phyloP scores from a whole-genome alignment of 1,140 invertebrate species.

The Drosophila triauraria region DNA sequence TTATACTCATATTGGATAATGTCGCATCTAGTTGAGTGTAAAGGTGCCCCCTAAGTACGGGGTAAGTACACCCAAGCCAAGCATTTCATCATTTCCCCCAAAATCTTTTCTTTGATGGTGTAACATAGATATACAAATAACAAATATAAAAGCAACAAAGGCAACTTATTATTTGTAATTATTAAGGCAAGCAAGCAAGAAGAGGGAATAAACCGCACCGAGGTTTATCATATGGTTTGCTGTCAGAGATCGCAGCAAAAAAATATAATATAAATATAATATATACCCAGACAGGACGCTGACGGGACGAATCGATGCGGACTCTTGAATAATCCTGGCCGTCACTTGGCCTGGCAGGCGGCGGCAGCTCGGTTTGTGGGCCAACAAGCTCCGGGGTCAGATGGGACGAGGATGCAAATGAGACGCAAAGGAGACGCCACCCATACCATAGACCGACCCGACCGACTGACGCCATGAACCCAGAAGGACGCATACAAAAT shows the following conservation, averaged over 20 bases:
- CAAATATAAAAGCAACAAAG: slow-evolving; percentile 28
- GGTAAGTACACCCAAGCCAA: slow-evolving; percentile 28
- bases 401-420: slow-evolving; percentile 8
- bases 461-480: slow-evolving; percentile 51
- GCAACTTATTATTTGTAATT: slow-evolving; percentile 19
- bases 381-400: slow-evolving; percentile 20
- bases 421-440: not conserved
- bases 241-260: slow-evolving; percentile 5
- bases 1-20: slow-evolving; percentile 17
- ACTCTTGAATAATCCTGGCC: slow-evolving; percentile 1
- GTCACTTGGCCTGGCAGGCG: not conserved
- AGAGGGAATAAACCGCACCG: slow-evolving; percentile 17
- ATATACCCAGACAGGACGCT: not conserved
- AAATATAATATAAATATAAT: not conserved
- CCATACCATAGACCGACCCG: slow-evolving; percentile 31
- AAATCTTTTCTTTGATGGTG: slow-evolving; percentile 76
- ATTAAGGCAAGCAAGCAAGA: slow-evolving; percentile 9
- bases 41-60: slow-evolving; percentile 16
- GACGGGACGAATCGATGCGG: not conserved
- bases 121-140: slow-evolving; percentile 77
- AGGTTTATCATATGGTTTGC: slow-evolving; percentile 6
- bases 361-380: slow-evolving; percentile 13
- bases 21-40: slow-evolving; percentile 37
- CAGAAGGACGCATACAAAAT: slow-evolving; percentile 62
- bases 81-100: slow-evolving; percentile 55